Evolutionary conservation across 2,797 vertebrate genomes (phyloP), one percentile per base, ranked within the genome.

Genomic region (Gymnopithys bicolor): DNA sequence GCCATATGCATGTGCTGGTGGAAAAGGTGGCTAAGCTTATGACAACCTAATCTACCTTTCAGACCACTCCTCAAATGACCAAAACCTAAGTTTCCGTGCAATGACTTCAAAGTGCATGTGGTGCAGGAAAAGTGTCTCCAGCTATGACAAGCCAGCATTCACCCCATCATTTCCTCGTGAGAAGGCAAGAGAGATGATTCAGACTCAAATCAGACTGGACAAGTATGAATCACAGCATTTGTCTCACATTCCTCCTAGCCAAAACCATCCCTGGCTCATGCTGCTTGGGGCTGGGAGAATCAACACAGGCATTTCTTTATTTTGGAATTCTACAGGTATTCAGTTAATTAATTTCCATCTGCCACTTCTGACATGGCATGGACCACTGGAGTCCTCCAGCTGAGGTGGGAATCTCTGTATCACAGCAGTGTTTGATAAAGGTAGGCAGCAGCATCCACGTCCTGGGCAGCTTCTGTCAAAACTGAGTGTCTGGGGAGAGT

Each of bases 161-260:
- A 78, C 35, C 71, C 66, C 30, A 48, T 51, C 15, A 43, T 82
- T 93, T 91, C 76, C 83, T 46, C 9, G 0, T 70, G 79, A 90
- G 27, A 39, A 70, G 19, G 24, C 32, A 3, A 69, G 33, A 87
- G 58, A 70, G 30, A 24, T 84, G 87, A 93, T 84, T 90, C 91
- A 88, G 33, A 56, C 77, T 81, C 77, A 60, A 41, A 81, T 86
- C 59, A 79, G 83, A 79, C 85, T 19, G n/a, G 52, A 56, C 43
- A 56, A 70, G 45, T 39, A 24, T 86, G 92, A 96, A 91, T 96
- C 91, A 94, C 46, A 53, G 41, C 14, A 4, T 67, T 89, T 81
- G 55, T 58, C 76, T 76, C 48, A 17, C 82, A 82, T 73, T 91
- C 66, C 19, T 91, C 46, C 35, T 18, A 81, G 46, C 27, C 74